Base-by-base conservation (phyloP, 2,113 vertebrate species). In the Oenanthe oenanthe region DNA sequence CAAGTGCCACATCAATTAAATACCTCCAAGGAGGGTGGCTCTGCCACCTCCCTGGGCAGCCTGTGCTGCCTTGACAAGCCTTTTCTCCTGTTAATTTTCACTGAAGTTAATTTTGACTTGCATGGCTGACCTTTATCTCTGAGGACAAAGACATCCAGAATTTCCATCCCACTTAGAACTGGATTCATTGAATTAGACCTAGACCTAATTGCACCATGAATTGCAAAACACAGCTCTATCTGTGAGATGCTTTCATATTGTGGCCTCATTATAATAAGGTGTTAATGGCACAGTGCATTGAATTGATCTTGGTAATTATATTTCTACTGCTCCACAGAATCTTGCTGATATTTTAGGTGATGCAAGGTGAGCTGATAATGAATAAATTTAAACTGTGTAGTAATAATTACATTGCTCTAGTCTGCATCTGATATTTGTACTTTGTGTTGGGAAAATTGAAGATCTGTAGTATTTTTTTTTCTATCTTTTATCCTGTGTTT, bases 81-180 rank as follows among this genome's bases (percentile, higher is more conserved):
- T 56, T 82, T 54, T 54, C 18, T 63, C 13, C 77, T 58, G 20
- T 22, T 43, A 36, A 93, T 88, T 95, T 47, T 24, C 8, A 5
- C 34, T 47, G 47, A 51, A 92, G 65, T 51, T 79, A 72, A 88
- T 84, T 90, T 63, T 47, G 31, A 77, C 63, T 88, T 72, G 78
- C 42, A 58, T 1, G 2, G 65, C 61, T 88, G 88, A 87, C 40
- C 81, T 92, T 86, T 79, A 48, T 57, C 43, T 88, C 34, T 45
- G 45, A 89, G 85, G 50, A 95, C 63, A 85, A 61, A 72, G 78
- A 43, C 82, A 36, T 42, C 36, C 43, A 58, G 34, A 53, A 85
- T 95, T 94, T 97, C 29, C 61, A 88, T 97, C 89, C 70, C 61
- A 45, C 72, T 94, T 88, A 85, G 51, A 71, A 47, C 65, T 22